phyloP scores from a whole-genome alignment of 2,888 invertebrate genomes.

The Yponomeuta plumbellus region DNA sequence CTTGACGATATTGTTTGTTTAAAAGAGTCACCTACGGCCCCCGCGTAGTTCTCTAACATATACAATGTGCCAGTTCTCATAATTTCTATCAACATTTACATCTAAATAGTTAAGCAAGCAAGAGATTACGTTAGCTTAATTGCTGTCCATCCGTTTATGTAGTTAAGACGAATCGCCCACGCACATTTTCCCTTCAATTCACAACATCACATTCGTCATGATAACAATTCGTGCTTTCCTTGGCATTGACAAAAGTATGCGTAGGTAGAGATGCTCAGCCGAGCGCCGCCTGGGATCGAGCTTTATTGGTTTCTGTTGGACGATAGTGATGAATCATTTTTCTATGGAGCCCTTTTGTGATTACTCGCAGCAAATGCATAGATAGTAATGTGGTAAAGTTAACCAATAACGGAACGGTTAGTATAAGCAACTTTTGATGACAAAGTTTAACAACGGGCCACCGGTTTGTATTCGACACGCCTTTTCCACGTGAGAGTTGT shows the following conservation, averaged over 20 bases:
- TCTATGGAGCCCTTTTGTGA: neutral
- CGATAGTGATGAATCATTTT: neutral
- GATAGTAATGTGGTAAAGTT: neutral
- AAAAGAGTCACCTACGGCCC: neutral
- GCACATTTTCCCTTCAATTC: conserved; percentile 36
- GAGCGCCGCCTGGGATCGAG: neutral
- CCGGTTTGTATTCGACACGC: conserved; percentile 42
- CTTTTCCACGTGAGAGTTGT: conserved; percentile 34
- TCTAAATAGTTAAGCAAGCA: conserved; percentile 1
- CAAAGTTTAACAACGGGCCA: conserved; percentile 45
- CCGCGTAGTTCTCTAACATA: neutral
- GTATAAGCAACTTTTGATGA: conserved; percentile 29
- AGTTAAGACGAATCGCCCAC: conserved; percentile 43
- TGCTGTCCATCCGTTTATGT: conserved; percentile 18
- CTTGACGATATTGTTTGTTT: conserved; percentile 28
- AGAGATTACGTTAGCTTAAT: conserved; percentile 15
- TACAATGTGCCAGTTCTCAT: neutral
- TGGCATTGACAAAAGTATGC: conserved; percentile 2
- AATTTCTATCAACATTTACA: conserved; percentile 2
- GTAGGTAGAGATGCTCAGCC: neutral
- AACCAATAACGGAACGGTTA: neutral
- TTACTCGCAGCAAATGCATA: neutral
- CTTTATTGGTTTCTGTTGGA: neutral
- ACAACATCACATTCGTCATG: conserved; percentile 11
- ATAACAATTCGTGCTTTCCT: neutral